Evolutionary conservation across 2,888 invertebrate species (phyloP), one percentile per base, ranked within the genome.

Genomic region (Choristoneura rosaceana): DNA sequence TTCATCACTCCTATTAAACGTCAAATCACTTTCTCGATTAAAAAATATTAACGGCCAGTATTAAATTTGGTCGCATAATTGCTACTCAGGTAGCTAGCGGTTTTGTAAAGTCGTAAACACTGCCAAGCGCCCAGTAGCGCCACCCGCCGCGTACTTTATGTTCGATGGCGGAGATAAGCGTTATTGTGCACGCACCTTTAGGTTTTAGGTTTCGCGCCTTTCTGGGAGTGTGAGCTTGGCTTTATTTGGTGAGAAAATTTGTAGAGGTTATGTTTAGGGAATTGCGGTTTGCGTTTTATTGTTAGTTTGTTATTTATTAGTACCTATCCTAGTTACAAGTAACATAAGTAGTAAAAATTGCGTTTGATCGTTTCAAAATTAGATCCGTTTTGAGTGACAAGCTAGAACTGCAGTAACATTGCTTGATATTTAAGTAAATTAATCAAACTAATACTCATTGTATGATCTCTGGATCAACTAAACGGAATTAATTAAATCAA

Each of bases 91-190:
- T 64, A 64, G 64, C 71, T 73, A 68, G 73, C 59, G 73, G 73
- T 87, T 86, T 84, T 87, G 86, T 87, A 82, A 83, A 77, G 80
- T 87, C 89, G 87, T 91, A 90, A 91, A 90, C 71, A 66, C 50
- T 62, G 58, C 25, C 34, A 63, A 69, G 83, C 84, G 84, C 79
- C 87, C 87, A 84, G 89, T 89, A 90, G 90, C 90, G 89, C 91
- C 91, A 88, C 92, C 92, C 91, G 91, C 84, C 76, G 92, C 81
- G 91, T 90, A 82, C 85, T 93, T 93, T 91, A 92, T 90, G 88
- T 84, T 85, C 84, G 90, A 91, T 91, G 86, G 81, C 80, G 76
- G 75, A 74, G 79, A 65, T 74, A 74, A 75, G 77, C 79, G 76
- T 74, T 5, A 77, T 79, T 75, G 84, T 89, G 84, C 84, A 88